These are phyloP conservation scores for Drosophila incognita DNA, from an alignment of 2,888 invertebrate genomes.

Conservation along the genomic window DNA sequence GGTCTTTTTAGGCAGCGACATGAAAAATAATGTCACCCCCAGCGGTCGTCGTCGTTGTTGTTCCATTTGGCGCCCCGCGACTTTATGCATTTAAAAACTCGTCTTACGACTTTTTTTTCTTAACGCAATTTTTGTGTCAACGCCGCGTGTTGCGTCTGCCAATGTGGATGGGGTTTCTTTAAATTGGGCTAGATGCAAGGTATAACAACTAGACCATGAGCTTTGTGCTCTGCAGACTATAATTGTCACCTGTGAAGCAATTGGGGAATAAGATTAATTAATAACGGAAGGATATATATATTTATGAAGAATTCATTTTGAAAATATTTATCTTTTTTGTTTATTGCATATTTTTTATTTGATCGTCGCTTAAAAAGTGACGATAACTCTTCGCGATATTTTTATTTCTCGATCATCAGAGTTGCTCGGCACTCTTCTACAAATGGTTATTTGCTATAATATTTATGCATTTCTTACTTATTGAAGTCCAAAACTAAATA, in stretches of 20 bases:
- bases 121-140: conserved; percentile 67
- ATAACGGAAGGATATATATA: neutral
- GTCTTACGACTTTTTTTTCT: conserved; percentile 41
- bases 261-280: neutral
- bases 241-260: neutral
- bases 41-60: conserved; percentile 51
- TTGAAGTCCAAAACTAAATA: too few species aligned
- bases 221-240: conserved; percentile 1
- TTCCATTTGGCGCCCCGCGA: conserved; percentile 25
- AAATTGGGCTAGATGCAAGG: conserved; percentile 2
- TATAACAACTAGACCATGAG: neutral
- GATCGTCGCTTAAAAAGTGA: neutral
- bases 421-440: neutral
- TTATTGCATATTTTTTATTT: too few species aligned
- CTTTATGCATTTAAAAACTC: conserved; percentile 40
- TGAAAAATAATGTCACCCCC: conserved; percentile 83
- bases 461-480: neutral
- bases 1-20: conserved; percentile 72
- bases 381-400: neutral
- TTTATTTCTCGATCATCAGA: neutral
- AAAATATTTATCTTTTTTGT: too few species aligned
- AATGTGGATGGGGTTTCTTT: conserved; percentile 8
- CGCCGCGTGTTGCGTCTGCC: conserved; percentile 56
- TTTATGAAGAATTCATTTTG: neutral
- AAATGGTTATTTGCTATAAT: neutral